Evolutionary conservation across 2,797 vertebrate genomes (phyloP).

Genomic region (Esox lucius): DNA sequence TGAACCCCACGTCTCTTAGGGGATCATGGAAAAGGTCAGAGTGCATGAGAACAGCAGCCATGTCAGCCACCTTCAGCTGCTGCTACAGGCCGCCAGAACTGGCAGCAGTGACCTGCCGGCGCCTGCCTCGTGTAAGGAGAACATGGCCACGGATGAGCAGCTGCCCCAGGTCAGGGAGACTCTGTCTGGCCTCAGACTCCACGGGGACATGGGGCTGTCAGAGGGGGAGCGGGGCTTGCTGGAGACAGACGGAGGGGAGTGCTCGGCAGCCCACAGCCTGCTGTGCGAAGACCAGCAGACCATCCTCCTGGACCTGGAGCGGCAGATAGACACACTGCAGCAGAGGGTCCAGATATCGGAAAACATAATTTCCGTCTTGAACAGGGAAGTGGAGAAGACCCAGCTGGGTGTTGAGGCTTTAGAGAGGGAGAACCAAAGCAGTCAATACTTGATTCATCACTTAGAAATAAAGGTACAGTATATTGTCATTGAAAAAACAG

Average conservation of each 20-base stretch:
- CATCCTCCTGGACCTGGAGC: constrained; percentile 41
- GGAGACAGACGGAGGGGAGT: constrained; percentile 21
- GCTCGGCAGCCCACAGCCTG: constrained; percentile 32
- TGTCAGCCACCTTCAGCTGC: constrained; percentile 70
- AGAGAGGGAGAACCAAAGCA: constrained; percentile 71
- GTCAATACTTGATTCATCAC: constrained; percentile 69
- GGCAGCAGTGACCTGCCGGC: constrained; percentile 50
- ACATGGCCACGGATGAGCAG: background rate
- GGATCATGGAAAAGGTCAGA: constrained; percentile 66
- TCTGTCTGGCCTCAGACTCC: constrained; percentile 44
- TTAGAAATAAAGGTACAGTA: constrained; percentile 76
- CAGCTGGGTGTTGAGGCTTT: constrained; percentile 67
- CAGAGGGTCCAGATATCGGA: constrained; percentile 79
- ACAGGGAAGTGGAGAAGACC: constrained; percentile 80
- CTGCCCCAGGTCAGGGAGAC: constrained; percentile 37
- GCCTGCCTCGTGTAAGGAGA: constrained; percentile 10
- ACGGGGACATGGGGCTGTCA: constrained; percentile 33
- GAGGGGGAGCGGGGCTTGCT: constrained; percentile 45
- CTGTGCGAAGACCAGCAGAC: constrained; percentile 43
- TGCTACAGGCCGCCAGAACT: constrained; percentile 66
- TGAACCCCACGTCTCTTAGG: constrained; percentile 59
- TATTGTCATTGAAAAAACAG: background rate
- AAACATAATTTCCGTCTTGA: constrained; percentile 81
- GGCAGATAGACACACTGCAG: constrained; percentile 75
- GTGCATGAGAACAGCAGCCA: constrained; percentile 72